Conservation (phyloP, 2,888 invertebrate species). For the Anagyrus pseudococci region DNA sequence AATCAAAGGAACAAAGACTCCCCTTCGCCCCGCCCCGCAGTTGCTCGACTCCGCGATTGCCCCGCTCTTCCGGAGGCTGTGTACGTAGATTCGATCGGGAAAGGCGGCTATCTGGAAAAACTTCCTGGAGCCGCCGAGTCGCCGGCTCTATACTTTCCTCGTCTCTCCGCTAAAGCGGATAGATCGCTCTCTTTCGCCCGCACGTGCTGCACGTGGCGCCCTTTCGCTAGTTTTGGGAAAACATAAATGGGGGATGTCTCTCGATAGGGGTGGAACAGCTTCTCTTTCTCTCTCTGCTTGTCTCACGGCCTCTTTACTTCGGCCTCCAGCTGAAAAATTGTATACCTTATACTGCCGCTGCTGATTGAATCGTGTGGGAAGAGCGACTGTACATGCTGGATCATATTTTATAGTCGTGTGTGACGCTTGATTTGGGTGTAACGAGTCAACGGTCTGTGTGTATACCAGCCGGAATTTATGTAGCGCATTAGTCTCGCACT, state of each 20-base stretch:
- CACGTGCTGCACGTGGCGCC: constrained; percentile 19
- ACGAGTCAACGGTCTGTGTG: no score
- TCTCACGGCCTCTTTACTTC: no score
- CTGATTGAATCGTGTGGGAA: no score
- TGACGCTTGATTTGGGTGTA: no score
- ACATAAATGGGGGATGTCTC: constrained; percentile 4
- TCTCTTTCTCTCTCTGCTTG: no score
- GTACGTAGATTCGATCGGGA: constrained; percentile 29
- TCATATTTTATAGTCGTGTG: no score
- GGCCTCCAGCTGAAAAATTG: no score
- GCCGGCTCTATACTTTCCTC: no score
- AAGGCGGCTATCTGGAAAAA: constrained; percentile 29
- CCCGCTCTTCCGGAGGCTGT: constrained; percentile 3
- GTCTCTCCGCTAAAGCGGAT: neutral
- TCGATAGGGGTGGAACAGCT: neutral
- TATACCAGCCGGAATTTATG: no score
- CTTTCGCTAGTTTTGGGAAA: neutral
- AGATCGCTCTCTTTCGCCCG: neutral
- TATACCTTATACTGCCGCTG: no score
- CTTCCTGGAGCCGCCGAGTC: constrained; percentile 6
- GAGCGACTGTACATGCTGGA: no score
- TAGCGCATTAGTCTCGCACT: no score
- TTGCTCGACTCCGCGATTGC: neutral
- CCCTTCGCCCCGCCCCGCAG: neutral
- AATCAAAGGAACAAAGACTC: constrained; percentile 32